A percentile compares a stretch with the other conserved stretches of the same genome.
Evolutionary conservation across 2,797 vertebrate species (phyloP).

Genomic region (Sphaeramia orbicularis): DNA sequence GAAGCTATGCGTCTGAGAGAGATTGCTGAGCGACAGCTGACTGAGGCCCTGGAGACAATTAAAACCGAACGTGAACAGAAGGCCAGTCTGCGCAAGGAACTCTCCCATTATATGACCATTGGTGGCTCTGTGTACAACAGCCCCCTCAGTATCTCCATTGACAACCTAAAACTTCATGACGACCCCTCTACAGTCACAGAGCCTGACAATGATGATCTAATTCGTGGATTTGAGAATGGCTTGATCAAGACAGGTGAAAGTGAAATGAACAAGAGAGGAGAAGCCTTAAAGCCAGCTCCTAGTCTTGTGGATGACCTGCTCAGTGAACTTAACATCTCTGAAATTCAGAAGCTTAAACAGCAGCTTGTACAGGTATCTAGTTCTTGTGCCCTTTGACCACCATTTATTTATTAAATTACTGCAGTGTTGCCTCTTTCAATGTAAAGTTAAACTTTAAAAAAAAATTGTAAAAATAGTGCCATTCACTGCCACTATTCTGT

Average conservation of each 20-base stretch:
- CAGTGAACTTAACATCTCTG: constrained; percentile 97
- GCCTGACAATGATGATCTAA: constrained; percentile 91
- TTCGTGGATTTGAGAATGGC: constrained; percentile 92
- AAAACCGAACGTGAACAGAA: constrained; percentile 98
- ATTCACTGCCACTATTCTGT: too few species aligned
- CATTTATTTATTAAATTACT: not conserved
- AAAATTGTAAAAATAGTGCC: too few species aligned
- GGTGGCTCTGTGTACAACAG: constrained; percentile 92
- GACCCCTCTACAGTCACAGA: constrained; percentile 81
- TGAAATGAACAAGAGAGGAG: constrained; percentile 86
- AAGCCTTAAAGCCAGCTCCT: constrained; percentile 89
- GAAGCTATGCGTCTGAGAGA: constrained; percentile 94
- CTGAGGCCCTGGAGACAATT: constrained; percentile 94
- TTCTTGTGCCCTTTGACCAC: not conserved
- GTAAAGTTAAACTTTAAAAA: not conserved
- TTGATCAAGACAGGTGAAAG: constrained; percentile 84
- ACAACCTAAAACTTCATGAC: constrained; percentile 85
- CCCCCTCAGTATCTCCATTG: constrained; percentile 88
- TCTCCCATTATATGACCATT: constrained; percentile 96
- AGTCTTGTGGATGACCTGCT: constrained; percentile 97
- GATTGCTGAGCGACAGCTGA: constrained; percentile 95
- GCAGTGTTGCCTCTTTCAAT: not conserved
- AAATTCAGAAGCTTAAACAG: constrained; percentile 99
- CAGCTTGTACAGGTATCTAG: constrained; percentile 93
- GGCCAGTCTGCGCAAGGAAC: constrained; percentile 94